Conservation (phyloP, 2,113 vertebrate genomes). For the Speoplatyrhinus poulsoni region DNA sequence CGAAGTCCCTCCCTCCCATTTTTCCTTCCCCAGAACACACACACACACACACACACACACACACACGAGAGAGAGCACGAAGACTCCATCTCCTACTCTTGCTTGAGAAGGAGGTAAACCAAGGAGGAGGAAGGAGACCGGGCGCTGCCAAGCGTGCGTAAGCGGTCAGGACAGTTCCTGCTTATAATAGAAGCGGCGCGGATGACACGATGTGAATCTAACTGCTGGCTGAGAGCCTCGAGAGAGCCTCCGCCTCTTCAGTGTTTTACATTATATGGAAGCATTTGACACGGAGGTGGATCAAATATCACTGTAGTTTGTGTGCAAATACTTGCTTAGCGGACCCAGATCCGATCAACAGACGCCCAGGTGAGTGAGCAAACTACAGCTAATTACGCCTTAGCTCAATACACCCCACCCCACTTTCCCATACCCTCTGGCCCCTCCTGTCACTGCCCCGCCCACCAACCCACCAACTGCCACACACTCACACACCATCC, state of each 20-base stretch:
- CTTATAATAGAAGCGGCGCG: conserved; percentile 86
- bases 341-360: conserved; percentile 67
- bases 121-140: not conserved
- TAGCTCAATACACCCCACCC: conserved; percentile 42
- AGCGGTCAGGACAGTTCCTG: conserved; percentile 89
- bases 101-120: not conserved
- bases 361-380: conserved; percentile 75
- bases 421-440: conserved; percentile 1
- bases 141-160: conserved; percentile 80
- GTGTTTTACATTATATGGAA: conserved; percentile 90
- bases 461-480: conserved; percentile 33
- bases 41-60: too few species aligned
- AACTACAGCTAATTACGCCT: conserved; percentile 77
- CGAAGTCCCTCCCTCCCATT: too few species aligned
- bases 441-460: conserved; percentile 24
- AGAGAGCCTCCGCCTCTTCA: conserved; percentile 82
- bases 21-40: too few species aligned
- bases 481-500: conserved; percentile 53
- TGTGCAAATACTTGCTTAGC: conserved; percentile 90
- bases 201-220: conserved; percentile 93
- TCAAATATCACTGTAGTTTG: conserved; percentile 84
- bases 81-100: not conserved
- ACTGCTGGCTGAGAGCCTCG: conserved; percentile 78
- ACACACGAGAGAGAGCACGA: too few species aligned
- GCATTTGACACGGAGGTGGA: conserved; percentile 87